phyloP scores from a whole-genome alignment of 2,797 vertebrate species.

The Acipenser ruthenus region DNA sequence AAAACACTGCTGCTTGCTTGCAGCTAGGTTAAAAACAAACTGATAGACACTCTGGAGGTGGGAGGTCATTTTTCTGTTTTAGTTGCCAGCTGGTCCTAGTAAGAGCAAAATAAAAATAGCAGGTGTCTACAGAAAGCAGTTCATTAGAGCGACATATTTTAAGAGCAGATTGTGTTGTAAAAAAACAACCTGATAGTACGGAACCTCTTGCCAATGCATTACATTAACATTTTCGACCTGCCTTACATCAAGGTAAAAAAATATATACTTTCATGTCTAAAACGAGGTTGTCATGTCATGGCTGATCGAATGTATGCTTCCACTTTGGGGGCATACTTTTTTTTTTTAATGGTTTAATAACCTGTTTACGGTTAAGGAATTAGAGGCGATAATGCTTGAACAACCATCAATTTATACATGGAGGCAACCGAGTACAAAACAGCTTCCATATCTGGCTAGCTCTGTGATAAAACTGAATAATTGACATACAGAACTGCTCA shows the following conservation, averaged over 20 bases:
- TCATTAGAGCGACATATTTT: constrained; percentile 13
- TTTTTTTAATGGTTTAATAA: background rate
- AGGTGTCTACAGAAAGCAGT: constrained; percentile 14
- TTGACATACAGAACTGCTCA: background rate
- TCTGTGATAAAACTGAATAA: background rate
- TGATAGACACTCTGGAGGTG: no score
- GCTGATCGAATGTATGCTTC: no score
- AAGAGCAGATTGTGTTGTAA: background rate
- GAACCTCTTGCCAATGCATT: background rate
- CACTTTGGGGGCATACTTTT: background rate
- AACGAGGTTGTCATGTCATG: background rate
- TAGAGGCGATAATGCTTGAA: background rate
- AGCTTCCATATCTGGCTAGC: background rate
- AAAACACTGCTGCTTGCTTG: constrained; percentile 4
- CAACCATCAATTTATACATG: background rate
- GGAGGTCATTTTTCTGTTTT: constrained; percentile 3
- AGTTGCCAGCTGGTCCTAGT: constrained; percentile 17
- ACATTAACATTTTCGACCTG: constrained; percentile 5
- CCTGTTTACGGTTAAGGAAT: background rate
- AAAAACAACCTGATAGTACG: constrained; percentile 4
- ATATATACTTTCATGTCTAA: constrained; percentile 4
- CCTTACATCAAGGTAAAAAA: constrained; percentile 4
- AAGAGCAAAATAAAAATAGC: constrained; percentile 13
- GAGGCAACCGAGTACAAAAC: background rate
- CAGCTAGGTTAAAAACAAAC: constrained; percentile 1